Evolutionary conservation across 37 sponge, comb jelly and placozoan genomes (phyloP).

Genomic region (Tethya wilhelma): DNA sequence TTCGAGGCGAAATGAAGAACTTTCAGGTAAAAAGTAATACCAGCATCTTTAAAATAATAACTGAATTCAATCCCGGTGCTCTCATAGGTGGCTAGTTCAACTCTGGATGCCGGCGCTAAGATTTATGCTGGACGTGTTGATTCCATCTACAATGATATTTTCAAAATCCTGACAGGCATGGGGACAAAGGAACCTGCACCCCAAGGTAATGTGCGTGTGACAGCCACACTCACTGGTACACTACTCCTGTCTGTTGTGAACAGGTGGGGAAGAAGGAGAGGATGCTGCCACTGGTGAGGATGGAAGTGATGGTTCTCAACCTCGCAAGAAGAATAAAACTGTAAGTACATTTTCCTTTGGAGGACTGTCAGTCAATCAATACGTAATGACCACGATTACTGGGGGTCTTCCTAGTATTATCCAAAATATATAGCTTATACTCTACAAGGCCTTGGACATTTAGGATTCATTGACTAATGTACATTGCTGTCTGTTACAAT

Average conservation of each 20-base stretch:
- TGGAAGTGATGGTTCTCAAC: neutral
- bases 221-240: no score
- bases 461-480: no score
- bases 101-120: conserved; percentile 98
- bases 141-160: conserved; percentile 91
- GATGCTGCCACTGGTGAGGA: neutral
- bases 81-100: conserved; percentile 92
- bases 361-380: no score
- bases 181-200: conserved; percentile 32
- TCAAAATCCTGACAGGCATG: conserved; percentile 86
- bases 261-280: conserved; percentile 10
- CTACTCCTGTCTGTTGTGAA: neutral
- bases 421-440: no score
- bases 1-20: conserved; percentile 82
- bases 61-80: neutral
- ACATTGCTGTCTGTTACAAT: no score
- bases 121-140: conserved; percentile 99
- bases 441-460: no score
- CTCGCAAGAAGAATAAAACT: no score
- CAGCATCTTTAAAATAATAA: neutral
- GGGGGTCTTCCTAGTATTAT: no score
- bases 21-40: conserved; percentile 79
- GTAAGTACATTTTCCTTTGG: no score
- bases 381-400: no score
- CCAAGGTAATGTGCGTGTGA: conserved; percentile 7